Conservation (phyloP, 2,113 vertebrate genomes). For the Plestiodon gilberti region DNA sequence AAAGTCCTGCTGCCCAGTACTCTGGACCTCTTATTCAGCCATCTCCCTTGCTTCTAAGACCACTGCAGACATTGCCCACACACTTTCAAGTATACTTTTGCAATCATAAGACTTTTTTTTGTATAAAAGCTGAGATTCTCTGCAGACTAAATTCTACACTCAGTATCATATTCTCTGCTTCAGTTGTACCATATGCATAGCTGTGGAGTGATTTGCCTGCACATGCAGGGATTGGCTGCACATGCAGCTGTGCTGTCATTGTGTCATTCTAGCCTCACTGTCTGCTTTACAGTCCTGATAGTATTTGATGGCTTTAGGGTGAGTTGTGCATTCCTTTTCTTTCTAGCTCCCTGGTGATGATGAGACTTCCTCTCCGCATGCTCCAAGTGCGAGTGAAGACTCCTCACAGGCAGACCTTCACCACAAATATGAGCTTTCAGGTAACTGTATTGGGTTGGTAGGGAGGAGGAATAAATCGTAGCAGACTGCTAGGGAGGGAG, state of each 20-base stretch:
- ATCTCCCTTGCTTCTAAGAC: not conserved
- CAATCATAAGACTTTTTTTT: not conserved
- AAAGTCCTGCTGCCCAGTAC: too few species aligned
- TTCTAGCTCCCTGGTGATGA: constrained; percentile 79
- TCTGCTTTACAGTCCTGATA: constrained; percentile 46
- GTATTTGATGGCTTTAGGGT: constrained; percentile 49
- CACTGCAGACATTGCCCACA: not conserved
- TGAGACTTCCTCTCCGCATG: constrained; percentile 80
- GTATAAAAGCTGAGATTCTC: not conserved
- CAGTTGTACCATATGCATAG: not conserved
- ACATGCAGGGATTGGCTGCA: constrained; percentile 46
- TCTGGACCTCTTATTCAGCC: not conserved
- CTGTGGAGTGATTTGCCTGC: constrained; percentile 18
- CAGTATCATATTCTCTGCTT: not conserved
- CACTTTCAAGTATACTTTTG: not conserved
- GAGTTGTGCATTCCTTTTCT: constrained; percentile 68
- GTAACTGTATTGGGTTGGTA: constrained; percentile 72
- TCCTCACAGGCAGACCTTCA: constrained; percentile 79
- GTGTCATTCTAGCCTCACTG: not conserved
- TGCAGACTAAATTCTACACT: not conserved
- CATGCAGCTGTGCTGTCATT: constrained; percentile 14
- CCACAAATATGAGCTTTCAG: constrained; percentile 84
- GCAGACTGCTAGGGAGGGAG: constrained; percentile 51
- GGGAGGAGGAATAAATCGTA: constrained; percentile 56
- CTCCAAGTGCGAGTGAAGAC: constrained; percentile 80